These are phyloP conservation scores for Sarcophaga subvicina DNA, from an alignment of 2,888 invertebrate genomes.

Conservation along the genomic window DNA sequence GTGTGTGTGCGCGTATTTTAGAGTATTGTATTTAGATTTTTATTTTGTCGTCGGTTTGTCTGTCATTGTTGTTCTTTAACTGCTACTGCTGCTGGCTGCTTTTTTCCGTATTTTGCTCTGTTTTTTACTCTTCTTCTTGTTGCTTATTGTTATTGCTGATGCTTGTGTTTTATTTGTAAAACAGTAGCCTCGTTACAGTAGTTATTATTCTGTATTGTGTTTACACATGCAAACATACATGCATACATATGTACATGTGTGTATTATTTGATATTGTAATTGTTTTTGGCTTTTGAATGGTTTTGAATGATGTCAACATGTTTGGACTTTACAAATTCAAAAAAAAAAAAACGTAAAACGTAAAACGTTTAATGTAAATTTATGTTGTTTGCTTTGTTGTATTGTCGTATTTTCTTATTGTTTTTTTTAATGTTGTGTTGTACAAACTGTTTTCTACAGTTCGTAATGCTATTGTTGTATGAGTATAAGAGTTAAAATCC, in stretches of 20 bases:
- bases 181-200: background rate
- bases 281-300: constrained; percentile 73
- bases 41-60: constrained; percentile 71
- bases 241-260: background rate
- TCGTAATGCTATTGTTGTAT: constrained; percentile 8
- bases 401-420: constrained; percentile 21
- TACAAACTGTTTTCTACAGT: constrained; percentile 27
- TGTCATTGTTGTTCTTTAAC: constrained; percentile 65
- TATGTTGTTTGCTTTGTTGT: constrained; percentile 60
- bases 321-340: constrained; percentile 65
- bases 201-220: background rate
- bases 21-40: constrained; percentile 67
- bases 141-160: constrained; percentile 24
- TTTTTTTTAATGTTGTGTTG: constrained; percentile 15
- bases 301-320: constrained; percentile 70
- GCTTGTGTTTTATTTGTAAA: constrained; percentile 46
- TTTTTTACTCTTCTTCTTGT: constrained; percentile 31
- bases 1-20: constrained; percentile 22
- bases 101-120: background rate
- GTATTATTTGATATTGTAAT: constrained; percentile 69
- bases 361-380: constrained; percentile 68
- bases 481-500: constrained; percentile 36
- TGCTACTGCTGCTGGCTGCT: background rate
- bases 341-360: constrained; percentile 1
- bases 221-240: background rate